Evolutionary conservation across 2,888 invertebrate species (phyloP), one percentile per base, ranked within the genome.

Genomic region (Smittia sp.): DNA sequence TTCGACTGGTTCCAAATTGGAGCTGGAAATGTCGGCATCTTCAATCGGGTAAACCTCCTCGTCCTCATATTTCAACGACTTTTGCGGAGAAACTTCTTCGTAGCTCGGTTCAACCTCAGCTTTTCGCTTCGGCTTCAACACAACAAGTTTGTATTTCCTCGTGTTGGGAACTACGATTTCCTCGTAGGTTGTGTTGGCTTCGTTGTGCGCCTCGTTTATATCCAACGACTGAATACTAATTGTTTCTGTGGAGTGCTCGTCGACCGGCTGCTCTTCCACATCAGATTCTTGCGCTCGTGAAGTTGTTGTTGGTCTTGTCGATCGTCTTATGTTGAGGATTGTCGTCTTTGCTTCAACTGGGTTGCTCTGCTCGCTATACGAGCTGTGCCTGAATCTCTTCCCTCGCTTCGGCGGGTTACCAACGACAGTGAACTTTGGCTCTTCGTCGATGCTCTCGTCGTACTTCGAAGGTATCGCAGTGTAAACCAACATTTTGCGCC

Each of bases 401-500:
- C 46, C n/a, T 46, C 15, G 6, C 15, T 46, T 46, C 3, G 3
- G 6, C 1, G 58, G 4, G 4, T 58, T 22, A 18, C 22, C 58
- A 6, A 20, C 18, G 18, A 58, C 4, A 58, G n/a, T 58, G 22
- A 22, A 46, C 46, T 46, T 46, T 6, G 58, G 58, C 1, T 58
- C 22, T 58, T 58, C 58, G 18, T 58, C 58, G 9, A 58, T 58
- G 22, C 22, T 20, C 27, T 52, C 27, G 13, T 54, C 15, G 52
- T 27, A 39, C 38, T 70, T 70, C 13, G 38, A 20, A 4, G 72
- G 72, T 4, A 72, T 20, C 62, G 72, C 72, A 7, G 72, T 72
- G 22, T 72, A 58, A 22, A 72, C 72, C 1, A 72, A 22, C 72
- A 72, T 72, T 38, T 72, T 72, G n/a, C 72, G 1, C 22, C 72